Conservation (phyloP, 2,888 invertebrate genomes). For the Pseudococcus viburni region DNA sequence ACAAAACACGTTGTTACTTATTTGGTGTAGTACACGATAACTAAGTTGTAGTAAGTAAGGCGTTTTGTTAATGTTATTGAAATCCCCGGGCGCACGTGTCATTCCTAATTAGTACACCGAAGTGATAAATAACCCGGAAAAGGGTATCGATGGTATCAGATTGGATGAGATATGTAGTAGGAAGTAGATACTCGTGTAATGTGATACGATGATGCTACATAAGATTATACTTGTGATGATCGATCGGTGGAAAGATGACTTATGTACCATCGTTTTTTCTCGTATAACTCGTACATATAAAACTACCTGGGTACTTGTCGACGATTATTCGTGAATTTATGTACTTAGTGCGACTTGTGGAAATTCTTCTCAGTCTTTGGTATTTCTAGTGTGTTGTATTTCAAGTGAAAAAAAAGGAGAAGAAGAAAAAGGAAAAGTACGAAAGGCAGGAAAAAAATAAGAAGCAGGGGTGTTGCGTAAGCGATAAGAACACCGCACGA, state of each 20-base stretch:
- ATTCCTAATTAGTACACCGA: not conserved
- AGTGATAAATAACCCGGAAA: constrained; percentile 26
- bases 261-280: not conserved
- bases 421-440: not conserved
- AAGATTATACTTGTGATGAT: not conserved
- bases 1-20: not conserved
- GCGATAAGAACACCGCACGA: constrained; percentile 27
- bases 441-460: not conserved
- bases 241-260: not conserved
- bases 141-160: not conserved
- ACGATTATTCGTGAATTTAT: not conserved
- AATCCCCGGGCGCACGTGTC: not conserved
- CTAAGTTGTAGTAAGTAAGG: not conserved
- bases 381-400: not conserved
- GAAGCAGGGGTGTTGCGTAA: constrained; percentile 4
- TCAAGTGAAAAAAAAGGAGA: not conserved
- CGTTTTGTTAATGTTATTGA: constrained; percentile 4
- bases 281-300: not conserved
- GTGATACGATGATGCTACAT: not conserved
- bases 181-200: not conserved
- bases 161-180: not conserved
- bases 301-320: not conserved
- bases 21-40: not conserved
- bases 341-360: not conserved
- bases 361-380: too few relatives aligned